A percentile compares a stretch with the other conserved stretches of the same genome.
phyloP scores from a whole-genome alignment of 2,113 vertebrate genomes.

The Salvelinus namaycush region DNA sequence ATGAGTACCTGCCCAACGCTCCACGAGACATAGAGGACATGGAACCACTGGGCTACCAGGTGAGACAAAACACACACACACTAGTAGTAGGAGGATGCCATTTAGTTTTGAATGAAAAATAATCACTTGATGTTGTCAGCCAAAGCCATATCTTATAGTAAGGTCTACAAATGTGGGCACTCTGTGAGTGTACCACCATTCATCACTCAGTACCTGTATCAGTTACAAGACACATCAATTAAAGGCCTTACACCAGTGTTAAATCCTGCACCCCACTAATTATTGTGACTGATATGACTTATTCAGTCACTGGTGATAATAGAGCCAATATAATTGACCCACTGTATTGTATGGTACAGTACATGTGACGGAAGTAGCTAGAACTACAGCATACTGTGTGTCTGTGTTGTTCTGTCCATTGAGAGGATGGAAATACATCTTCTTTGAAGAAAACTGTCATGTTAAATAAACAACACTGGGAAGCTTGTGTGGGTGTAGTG shows the following conservation, averaged over 20 bases:
- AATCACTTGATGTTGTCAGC: no score
- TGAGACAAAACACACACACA: slow-evolving; percentile 27
- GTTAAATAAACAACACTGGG: not conserved
- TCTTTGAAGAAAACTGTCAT: not conserved
- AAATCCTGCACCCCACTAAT: not conserved
- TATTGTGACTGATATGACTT: not conserved
- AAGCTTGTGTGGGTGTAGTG: not conserved
- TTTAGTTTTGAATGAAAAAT: no score
- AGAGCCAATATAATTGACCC: not conserved
- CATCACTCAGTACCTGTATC: not conserved
- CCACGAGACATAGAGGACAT: slow-evolving; percentile 68
- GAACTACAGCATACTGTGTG: not conserved
- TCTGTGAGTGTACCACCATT: not conserved
- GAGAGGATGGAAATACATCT: not conserved
- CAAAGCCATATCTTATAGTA: not conserved
- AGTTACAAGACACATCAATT: not conserved
- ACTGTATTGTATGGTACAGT: not conserved
- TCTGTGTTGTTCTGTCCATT: not conserved
- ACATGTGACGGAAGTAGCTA: not conserved
- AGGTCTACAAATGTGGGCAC: not conserved
- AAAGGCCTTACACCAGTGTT: not conserved
- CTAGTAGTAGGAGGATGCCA: no score
- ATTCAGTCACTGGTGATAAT: not conserved
- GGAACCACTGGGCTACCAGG: slow-evolving; percentile 52
- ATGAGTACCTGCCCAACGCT: slow-evolving; percentile 68